Evolutionary conservation across 2,113 vertebrate species (phyloP), one percentile per base, ranked within the genome.

Genomic region (Lathamus discolor): DNA sequence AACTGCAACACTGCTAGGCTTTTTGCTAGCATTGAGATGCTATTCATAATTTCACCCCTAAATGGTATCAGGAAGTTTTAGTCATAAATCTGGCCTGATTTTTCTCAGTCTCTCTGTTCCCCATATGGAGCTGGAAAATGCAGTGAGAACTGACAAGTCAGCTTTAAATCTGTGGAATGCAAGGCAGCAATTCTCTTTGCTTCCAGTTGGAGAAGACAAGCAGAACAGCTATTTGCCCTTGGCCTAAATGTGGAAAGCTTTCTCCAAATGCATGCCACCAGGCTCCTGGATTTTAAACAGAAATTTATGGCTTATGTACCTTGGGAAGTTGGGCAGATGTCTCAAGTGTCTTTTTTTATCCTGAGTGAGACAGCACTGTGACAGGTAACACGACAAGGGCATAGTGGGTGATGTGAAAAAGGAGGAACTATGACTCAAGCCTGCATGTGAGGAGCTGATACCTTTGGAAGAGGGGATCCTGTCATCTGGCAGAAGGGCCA

Each of bases 41-140:
- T 92, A 93, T 92, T 95, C 81, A 76, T 85, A 95, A 89, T 82
- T 85, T 91, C 74, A 89, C 48, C 81, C 49, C 17, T 84, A 92
- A 95, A 87, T 64, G 17, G 44, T 89, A 68, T 44, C 2, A 0
- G 9, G 72, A 93, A 78, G 44, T 87, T 95, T 92, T 82, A 92
- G 48, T 68, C 27, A 72, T 96, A 86, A 93, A 68, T 89, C 69
- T 84, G 37, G 5, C 13, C 89, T 93, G 69, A 69, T 95, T 95
- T 95, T 69, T 87, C 52, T 93, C 54, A 73, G 39, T 91, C 18
- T 75, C 48, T 78, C 43, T 1, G 3, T 55, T 89, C 51, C n/a
- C 73, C 62, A 33, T 69, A 55, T n/a, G 48, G 57, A 92, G 7
- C 48, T 91, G 48, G 70, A 89, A 95, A 95, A 82, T n/a, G 35